Evolutionary conservation across 2,113 vertebrate genomes (phyloP), one percentile per base, ranked within the genome.

Genomic region (Phodopus roborovskii): DNA sequence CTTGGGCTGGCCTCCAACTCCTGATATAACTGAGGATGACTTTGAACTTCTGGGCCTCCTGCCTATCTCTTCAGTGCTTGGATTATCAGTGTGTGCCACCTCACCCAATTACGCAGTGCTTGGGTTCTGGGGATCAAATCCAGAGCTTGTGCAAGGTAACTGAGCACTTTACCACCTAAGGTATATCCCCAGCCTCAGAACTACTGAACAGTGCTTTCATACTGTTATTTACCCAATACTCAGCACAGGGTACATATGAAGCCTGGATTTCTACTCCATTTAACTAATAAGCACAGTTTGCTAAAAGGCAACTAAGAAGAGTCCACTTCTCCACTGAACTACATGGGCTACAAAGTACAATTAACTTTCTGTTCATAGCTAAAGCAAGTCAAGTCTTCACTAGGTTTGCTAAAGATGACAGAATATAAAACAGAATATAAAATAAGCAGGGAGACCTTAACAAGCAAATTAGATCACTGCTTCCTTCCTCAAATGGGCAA

Each of bases 381-480:
- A 75, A 94, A 95, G 56, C 48, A 96, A 91, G 64, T 79, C 42
- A 88, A 82, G 50, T 86, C 66, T 92, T 56, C 81, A 93, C 33
- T 20, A 82, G 50, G 50, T 66, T 81, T 82, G 53, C 33, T 7
- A 89, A 89, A 48, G 48, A 71, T 85, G 24, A 89, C 42, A 92
- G 71, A 66, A 87, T 24, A 83, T 17, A 91, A 45, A 85, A 88
- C 60, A 70, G 90, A 91, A 93, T 26, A 93, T 36, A 74, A 75
- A 79, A 58, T 36, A 90, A 94, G 45, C 39, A 81, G 58, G 4
- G 39, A 92, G 53, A 71, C 36, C 16, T 86, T 77, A 90, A 79
- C 7, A 60, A 94, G 79, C 45, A 92, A 88, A 90, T 88, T 60
- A 62, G 56, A 78, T 95, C 56, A 87, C 48, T 78, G 19, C 19